These are phyloP conservation scores for Rhinella marina DNA, from an alignment of 2,797 vertebrate genomes.

Conservation along the genomic window DNA sequence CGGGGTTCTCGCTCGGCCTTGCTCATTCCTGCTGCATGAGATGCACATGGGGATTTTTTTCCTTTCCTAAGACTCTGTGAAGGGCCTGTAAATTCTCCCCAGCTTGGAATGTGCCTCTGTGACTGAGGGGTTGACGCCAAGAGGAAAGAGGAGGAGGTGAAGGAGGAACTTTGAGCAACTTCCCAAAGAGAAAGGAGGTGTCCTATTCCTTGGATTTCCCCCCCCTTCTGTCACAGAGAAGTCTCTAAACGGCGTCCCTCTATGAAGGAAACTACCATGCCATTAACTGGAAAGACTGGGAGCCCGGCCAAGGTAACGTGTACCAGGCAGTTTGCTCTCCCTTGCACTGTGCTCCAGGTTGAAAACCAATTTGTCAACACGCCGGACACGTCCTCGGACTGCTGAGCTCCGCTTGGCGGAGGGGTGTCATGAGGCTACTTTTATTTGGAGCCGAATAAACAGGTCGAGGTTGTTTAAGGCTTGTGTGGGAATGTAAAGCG, in stretches of 20 bases:
- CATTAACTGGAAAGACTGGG: conserved; percentile 33
- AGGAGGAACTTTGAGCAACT: conserved; percentile 58
- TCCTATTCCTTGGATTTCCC: conserved; percentile 35
- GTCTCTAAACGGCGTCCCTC: conserved; percentile 5
- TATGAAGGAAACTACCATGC: conserved; percentile 33
- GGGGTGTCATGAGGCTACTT: conserved; percentile 32
- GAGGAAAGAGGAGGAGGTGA: conserved; percentile 61
- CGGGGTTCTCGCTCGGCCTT: background rate
- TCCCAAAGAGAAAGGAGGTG: conserved; percentile 55
- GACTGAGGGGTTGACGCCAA: conserved; percentile 60
- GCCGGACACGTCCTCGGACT: conserved; percentile 31
- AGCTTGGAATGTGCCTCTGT: conserved; percentile 62
- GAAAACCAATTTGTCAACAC: conserved; percentile 44
- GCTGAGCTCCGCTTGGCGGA: background rate
- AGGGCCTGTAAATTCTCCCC: conserved; percentile 61
- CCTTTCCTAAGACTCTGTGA: conserved; percentile 37
- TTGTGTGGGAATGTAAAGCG: background rate
- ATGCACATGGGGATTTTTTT: conserved; percentile 55
- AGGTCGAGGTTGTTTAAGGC: background rate
- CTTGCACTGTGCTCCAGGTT: background rate
- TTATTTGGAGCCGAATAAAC: conserved; percentile 23
- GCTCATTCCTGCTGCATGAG: conserved; percentile 43
- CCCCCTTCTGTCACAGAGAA: background rate
- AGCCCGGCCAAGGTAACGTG: conserved; percentile 55
- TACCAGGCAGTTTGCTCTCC: conserved; percentile 9